Evolutionary conservation across 2,888 invertebrate species (phyloP).

Genomic region (Agrenia bidenticulata): DNA sequence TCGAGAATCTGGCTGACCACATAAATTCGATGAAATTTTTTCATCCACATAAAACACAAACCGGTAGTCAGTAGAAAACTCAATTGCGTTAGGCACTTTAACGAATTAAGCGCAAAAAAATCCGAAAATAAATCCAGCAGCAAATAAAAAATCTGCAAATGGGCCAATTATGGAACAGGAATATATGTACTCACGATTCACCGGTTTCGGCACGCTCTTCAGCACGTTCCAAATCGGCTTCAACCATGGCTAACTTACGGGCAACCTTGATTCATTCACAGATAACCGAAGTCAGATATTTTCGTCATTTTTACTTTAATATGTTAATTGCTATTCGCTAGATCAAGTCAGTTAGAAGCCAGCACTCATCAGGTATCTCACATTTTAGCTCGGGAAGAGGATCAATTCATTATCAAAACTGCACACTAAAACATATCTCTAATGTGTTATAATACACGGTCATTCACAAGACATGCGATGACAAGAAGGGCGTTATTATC

Average conservation of each 20-base stretch:
- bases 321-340: background rate
- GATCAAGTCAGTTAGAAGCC: slow-evolving; percentile 8
- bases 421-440: too few relatives aligned
- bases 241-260: slow-evolving; percentile 65
- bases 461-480: too few relatives aligned
- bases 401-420: too few relatives aligned
- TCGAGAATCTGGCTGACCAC: too few relatives aligned
- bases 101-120: too few relatives aligned
- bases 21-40: too few relatives aligned
- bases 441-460: too few relatives aligned
- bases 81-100: too few relatives aligned
- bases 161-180: background rate
- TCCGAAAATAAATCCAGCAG: slow-evolving; percentile 1
- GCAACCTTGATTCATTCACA: slow-evolving; percentile 58
- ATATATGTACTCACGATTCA: slow-evolving; percentile 55
- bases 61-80: too few relatives aligned
- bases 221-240: slow-evolving; percentile 64
- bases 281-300: slow-evolving; percentile 7
- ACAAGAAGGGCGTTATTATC: too few relatives aligned
- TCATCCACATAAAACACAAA: too few relatives aligned
- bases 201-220: slow-evolving; percentile 65
- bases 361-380: background rate
- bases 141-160: slow-evolving; percentile 4
- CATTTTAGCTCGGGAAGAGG: too few relatives aligned
- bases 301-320: background rate